Conservation (phyloP, 2,888 invertebrate genomes). For the Zaprionus obscuricornis region DNA sequence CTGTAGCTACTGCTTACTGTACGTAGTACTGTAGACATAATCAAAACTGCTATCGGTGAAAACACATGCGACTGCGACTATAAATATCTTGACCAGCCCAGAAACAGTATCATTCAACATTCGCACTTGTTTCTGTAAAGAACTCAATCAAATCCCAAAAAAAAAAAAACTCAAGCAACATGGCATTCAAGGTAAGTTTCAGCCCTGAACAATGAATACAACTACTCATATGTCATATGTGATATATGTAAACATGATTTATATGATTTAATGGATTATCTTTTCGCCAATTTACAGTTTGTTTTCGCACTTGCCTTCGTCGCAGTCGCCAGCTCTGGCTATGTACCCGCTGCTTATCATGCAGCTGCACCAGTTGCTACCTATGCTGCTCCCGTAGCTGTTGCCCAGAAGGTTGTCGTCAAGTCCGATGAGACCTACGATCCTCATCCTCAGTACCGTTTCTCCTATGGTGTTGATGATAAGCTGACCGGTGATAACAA, state of each 20-base stretch:
- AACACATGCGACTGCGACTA: constrained; percentile 53
- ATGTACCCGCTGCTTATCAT: constrained; percentile 67
- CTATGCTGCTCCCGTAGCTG: constrained; percentile 66
- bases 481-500: constrained; percentile 81
- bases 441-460: constrained; percentile 80
- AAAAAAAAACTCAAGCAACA: constrained; percentile 52
- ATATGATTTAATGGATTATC: constrained; percentile 43
- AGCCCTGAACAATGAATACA: constrained; percentile 13
- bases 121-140: constrained; percentile 52
- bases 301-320: constrained; percentile 79
- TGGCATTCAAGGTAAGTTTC: constrained; percentile 80
- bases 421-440: constrained; percentile 77
- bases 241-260: too few relatives aligned
- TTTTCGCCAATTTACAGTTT: constrained; percentile 62
- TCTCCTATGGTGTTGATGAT: constrained; percentile 81
- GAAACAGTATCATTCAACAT: constrained; percentile 66
- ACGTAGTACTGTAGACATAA: constrained; percentile 44
- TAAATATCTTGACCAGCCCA: constrained; percentile 58
- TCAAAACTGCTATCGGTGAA: constrained; percentile 49
- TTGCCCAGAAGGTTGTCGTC: constrained; percentile 74
- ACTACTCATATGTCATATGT: neutral
- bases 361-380: constrained; percentile 65
- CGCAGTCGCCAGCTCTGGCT: constrained; percentile 78
- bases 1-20: neutral
- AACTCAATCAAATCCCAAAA: constrained; percentile 38